A percentile compares a stretch with the other conserved stretches of the same genome.
Evolutionary conservation across 2,888 invertebrate genomes (phyloP).

Genomic region (Malthinus seriepunctatus): DNA sequence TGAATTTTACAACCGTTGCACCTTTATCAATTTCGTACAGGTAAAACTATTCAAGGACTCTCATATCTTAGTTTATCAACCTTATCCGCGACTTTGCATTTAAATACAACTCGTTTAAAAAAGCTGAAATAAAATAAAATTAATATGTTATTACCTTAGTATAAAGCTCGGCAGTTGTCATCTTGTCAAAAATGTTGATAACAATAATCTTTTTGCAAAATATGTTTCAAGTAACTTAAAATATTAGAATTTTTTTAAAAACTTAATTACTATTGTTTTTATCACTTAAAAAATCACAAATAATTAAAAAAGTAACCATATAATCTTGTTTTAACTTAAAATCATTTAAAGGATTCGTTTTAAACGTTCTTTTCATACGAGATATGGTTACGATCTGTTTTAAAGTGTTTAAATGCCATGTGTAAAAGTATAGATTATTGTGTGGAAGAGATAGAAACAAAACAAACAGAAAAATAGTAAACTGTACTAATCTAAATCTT

Average conservation of each 20-base stretch:
- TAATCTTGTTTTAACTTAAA: not conserved
- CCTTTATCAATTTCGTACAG: no score
- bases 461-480: not conserved
- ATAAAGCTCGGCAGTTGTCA: conserved; percentile 49
- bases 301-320: not conserved
- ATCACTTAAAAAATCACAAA: not conserved
- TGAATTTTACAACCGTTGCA: no score
- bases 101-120: no score
- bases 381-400: not conserved
- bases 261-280: not conserved
- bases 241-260: not conserved
- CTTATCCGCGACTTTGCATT: no score
- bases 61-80: no score
- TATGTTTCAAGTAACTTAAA: not conserved
- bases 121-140: no score
- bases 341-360: not conserved
- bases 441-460: not conserved
- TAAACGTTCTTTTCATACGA: not conserved
- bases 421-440: conserved; percentile 44
- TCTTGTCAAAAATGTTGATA: conserved; percentile 19
- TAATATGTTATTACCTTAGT: conserved; percentile 42
- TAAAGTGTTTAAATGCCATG: conserved; percentile 38
- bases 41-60: no score
- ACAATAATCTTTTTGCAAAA: conserved; percentile 3
- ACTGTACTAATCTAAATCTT: not conserved